A percentile compares a stretch with the other conserved stretches of the same genome.
Conservation (phyloP, 1,140 invertebrate genomes). For the Heliothis subflexa region DNA sequence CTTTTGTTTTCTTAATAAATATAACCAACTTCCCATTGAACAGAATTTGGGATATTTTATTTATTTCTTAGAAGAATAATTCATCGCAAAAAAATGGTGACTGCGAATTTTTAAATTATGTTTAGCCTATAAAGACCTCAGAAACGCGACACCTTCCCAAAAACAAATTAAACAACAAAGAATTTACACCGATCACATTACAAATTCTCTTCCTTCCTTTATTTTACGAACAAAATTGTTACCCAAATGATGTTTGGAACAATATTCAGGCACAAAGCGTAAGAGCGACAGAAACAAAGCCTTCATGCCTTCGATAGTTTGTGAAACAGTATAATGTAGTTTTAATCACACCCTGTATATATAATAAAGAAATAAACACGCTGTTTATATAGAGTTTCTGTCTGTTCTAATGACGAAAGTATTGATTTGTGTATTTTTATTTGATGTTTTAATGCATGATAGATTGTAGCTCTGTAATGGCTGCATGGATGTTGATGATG, state of each 20-base stretch:
- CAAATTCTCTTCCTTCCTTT: neutral
- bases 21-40: neutral
- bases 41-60: too few relatives aligned
- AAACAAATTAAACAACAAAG: neutral
- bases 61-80: neutral
- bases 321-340: constrained; percentile 7
- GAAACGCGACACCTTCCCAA: neutral
- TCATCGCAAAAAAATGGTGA: neutral
- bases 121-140: neutral
- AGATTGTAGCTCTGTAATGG: too few relatives aligned
- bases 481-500: too few relatives aligned
- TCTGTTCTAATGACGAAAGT: constrained; percentile 9
- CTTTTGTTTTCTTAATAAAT: too few relatives aligned
- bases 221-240: neutral
- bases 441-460: neutral
- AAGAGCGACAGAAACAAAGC: constrained; percentile 10
- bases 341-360: constrained; percentile 23
- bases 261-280: neutral
- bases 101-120: constrained; percentile 12
- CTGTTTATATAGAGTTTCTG: neutral
- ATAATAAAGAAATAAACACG: constrained; percentile 4
- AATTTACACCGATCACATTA: neutral
- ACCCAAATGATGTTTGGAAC: constrained; percentile 18
- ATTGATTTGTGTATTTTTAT: neutral
- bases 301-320: neutral